A percentile compares a stretch with the other conserved stretches of the same genome.
phyloP scores from a whole-genome alignment of 2,797 vertebrate genomes.

The Chromis chromis region DNA sequence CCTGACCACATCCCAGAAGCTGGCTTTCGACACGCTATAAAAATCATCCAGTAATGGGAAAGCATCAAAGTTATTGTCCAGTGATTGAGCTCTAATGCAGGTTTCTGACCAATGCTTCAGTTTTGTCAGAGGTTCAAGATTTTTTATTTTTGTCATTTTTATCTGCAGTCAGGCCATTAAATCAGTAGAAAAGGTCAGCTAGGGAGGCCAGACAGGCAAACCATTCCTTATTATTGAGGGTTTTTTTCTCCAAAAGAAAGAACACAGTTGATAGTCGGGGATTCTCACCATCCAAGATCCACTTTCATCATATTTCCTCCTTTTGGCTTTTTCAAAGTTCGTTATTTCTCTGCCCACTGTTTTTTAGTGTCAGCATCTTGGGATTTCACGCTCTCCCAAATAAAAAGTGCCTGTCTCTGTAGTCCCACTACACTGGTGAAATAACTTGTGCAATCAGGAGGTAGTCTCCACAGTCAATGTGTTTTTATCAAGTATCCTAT shows the following conservation, averaged over 20 bases:
- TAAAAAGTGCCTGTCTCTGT: neutral
- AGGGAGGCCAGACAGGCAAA: no score
- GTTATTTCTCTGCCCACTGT: neutral
- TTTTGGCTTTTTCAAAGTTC: neutral
- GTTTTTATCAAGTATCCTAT: no score
- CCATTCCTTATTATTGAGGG: no score
- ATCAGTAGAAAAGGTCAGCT: neutral
- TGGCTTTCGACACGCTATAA: neutral
- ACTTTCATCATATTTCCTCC: neutral
- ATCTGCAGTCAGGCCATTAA: neutral
- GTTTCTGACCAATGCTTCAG: neutral
- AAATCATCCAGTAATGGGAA: neutral
- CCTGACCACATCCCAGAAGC: neutral
- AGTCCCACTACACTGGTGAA: neutral
- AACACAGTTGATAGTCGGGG: neutral
- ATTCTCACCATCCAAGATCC: no score
- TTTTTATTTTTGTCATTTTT: no score
- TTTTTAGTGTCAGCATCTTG: neutral
- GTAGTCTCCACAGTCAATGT: neutral
- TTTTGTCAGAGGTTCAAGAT: neutral
- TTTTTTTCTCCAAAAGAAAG: neutral
- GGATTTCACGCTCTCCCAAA: neutral
- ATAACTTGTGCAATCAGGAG: neutral
- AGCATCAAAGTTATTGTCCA: neutral
- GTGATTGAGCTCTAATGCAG: neutral